Evolutionary conservation across 2,797 vertebrate genomes (phyloP), one percentile per base, ranked within the genome.

Genomic region (Cyclura pinguis): DNA sequence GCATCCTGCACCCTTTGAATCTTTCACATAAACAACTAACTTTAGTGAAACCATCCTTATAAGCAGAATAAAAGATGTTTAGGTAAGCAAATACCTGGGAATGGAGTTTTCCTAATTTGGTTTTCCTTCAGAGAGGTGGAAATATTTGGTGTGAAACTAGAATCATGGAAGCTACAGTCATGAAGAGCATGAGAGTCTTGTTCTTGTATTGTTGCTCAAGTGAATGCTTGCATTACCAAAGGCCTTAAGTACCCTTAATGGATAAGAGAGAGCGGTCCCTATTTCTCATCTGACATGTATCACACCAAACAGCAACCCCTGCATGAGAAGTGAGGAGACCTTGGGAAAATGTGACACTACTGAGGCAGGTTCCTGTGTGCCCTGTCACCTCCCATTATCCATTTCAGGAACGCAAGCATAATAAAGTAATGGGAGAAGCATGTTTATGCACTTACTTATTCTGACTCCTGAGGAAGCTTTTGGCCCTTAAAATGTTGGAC

Each of bases 31-130:
- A 74, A n/a, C 50, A 35, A 32, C 82, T 35, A 32, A 47, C 69
- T 84, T 78, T 72, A 78, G 50, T 76, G 35, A 76, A 74, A 57
- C 59, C 9, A 42, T 77, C 20, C 50, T 78, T 91, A 83, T 76
- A 73, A 84, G 29, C 73, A 88, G 52, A 91, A 78, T 80, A 78
- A 91, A 84, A 12, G n/a, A 42, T 81, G 62, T 84, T 62, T 77
- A 84, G 74, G 67, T 57, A 69, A 84, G 57, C 84, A 86, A 52
- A 81, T 47, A 38, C 27, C 29, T 84, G 52, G 52, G 35, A 52
- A 27, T 84, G 50, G 55, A 35, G 57, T 35, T 84, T 91, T 87
- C 73, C 50, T 84, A 59, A 69, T 1, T n/a, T 57, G 27, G 57
- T 24, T 84, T 14, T 38, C 38, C 64, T 73, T 55, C 10, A 12